phyloP scores from a whole-genome alignment of 2,113 vertebrate genomes.

The Anguilla rostrata region DNA sequence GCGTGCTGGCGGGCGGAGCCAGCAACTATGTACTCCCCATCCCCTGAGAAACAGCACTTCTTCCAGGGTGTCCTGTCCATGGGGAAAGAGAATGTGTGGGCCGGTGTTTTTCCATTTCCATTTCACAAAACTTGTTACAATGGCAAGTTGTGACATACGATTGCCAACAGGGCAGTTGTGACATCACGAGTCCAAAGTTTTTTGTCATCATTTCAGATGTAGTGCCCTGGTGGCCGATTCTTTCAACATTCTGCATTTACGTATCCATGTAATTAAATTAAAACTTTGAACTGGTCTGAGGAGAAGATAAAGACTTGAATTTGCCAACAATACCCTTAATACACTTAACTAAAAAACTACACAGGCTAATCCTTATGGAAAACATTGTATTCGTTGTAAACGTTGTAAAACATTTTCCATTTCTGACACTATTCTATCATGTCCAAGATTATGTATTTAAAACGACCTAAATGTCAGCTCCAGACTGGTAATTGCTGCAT shows the following conservation, averaged over 20 bases:
- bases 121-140: not conserved
- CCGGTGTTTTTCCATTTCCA: not conserved
- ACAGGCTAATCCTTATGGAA: no score
- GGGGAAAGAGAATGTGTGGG: not conserved
- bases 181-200: not conserved
- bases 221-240: no score
- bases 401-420: no score
- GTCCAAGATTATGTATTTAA: not conserved
- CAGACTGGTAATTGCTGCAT: not conserved
- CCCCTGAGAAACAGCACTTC: conserved; percentile 96
- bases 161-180: not conserved
- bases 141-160: not conserved
- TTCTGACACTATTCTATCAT: no score
- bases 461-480: not conserved
- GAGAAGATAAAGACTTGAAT: no score
- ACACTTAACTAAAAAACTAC: no score
- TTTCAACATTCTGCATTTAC: not conserved
- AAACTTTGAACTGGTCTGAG: no score
- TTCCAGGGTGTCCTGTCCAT: conserved; percentile 90
- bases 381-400: no score
- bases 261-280: no score
- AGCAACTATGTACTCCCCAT: conserved; percentile 95
- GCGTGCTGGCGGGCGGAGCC: conserved; percentile 94
- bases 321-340: no score
- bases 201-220: no score